phyloP scores from a whole-genome alignment of 1,140 invertebrate species.

The Copidosoma floridanum region DNA sequence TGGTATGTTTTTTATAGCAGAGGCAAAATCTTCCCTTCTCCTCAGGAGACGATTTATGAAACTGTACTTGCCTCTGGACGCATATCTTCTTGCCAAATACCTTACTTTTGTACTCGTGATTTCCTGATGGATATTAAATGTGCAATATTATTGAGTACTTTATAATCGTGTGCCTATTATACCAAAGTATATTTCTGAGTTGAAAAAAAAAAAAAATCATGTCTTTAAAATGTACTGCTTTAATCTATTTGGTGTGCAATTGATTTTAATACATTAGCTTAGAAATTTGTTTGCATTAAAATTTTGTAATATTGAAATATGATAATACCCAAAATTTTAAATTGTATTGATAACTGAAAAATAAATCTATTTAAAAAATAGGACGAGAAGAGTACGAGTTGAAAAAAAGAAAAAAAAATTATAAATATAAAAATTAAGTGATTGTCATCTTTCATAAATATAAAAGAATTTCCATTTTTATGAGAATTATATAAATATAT shows the following conservation, averaged over 20 bases:
- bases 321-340: conserved; percentile 20
- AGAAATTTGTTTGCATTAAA: too few relatives aligned
- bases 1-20: too few relatives aligned
- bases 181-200: background rate
- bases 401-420: conserved; percentile 5
- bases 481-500: conserved; percentile 18
- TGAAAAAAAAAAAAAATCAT: too few relatives aligned
- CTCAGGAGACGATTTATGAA: background rate
- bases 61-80: conserved; percentile 2
- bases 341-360: conserved; percentile 20
- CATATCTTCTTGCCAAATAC: conserved; percentile 18
- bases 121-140: background rate
- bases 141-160: background rate
- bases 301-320: too few relatives aligned
- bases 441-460: conserved; percentile 24
- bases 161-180: too few relatives aligned
- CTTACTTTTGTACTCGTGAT: conserved; percentile 15
- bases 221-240: too few relatives aligned
- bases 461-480: conserved; percentile 24
- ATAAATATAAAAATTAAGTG: conserved; percentile 4
- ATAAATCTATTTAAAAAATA: conserved; percentile 22
- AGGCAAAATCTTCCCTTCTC: too few relatives aligned
- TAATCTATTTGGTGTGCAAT: background rate
- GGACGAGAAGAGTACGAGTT: conserved; percentile 20
- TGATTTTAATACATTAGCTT: too few relatives aligned